Base-by-base conservation (phyloP, 1,140 invertebrate genomes). In the Zaprionus africanus region DNA sequence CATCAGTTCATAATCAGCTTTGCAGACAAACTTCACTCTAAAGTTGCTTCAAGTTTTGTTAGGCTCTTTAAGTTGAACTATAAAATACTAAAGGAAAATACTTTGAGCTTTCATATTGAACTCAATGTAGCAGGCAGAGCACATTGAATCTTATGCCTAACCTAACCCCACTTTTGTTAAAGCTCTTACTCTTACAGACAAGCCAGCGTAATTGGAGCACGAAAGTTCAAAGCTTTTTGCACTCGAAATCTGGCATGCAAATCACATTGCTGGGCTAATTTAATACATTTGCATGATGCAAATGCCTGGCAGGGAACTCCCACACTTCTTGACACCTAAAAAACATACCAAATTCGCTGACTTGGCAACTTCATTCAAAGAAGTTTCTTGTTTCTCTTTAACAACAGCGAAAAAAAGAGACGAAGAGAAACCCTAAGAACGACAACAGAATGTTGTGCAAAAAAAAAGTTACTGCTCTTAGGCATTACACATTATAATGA, bases 401-500 rank as follows among this genome's bases (percentile, higher is more conserved):
- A 61, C 38, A 74, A 36, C 43, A 46, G n/a, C 1, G 11, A 41
- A 72, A 15, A 36, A 53, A 57, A 38, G 4, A 24, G n/a, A 2
- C 57, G n/a, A 43, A 61, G 15, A 28, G 28, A 22, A 46, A 56
- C 38, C 38, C 5, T 19, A 38, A 65, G 57, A 72, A 65, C 63
- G 58, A 46, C 36, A 46, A 65, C 36, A 60, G 65, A 76, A 76
- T 72, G 51, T 77, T 77, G 69, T 70, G 51, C 66, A 64, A 66
- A 41, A 24, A 24, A 69, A 75, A 77, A 77, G 68, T 66, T 73
- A 63, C 41, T 19, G 70, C 69, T 78, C 74, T 75, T 70, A 80
- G 74, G 76, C 76, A 80, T 74, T 78, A 74, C 76, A 80, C 61
- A 74, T 80, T 80, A 74, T 80, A 80, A 80, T 78, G 78, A 80